Conservation (phyloP, 2,888 invertebrate species). For the Oithona nana region DNA sequence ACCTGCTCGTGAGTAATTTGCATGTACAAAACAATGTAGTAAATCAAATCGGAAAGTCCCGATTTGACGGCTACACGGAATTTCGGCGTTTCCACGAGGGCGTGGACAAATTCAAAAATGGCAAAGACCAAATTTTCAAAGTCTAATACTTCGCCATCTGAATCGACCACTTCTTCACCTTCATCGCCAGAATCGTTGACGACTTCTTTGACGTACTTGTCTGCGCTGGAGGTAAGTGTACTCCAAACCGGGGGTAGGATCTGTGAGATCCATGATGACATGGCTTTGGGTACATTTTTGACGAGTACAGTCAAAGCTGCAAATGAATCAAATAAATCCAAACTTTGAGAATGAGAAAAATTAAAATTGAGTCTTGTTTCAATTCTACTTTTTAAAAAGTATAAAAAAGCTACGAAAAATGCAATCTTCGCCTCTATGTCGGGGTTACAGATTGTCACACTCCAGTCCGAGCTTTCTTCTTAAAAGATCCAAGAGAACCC, state of each 20-base stretch:
- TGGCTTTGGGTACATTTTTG: slow-evolving; percentile 40
- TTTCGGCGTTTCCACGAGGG: slow-evolving; percentile 34
- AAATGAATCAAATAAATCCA: slow-evolving; percentile 19
- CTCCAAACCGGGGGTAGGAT: slow-evolving; percentile 46
- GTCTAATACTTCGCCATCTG: slow-evolving; percentile 42
- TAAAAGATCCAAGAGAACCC: neutral
- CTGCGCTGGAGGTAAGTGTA: slow-evolving; percentile 42
- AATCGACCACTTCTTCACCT: slow-evolving; percentile 39
- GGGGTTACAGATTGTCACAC: neutral
- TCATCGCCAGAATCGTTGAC: slow-evolving; percentile 35
- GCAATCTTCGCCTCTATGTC: neutral
- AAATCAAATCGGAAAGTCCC: slow-evolving; percentile 42
- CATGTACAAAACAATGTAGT: slow-evolving; percentile 45
- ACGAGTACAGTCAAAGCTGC: slow-evolving; percentile 40
- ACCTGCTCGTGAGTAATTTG: slow-evolving; percentile 48
- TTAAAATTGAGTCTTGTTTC: too few species aligned
- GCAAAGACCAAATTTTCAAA: slow-evolving; percentile 44
- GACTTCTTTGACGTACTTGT: slow-evolving; percentile 41
- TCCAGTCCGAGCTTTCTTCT: neutral
- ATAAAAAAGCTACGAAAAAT: neutral
- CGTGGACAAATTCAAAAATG: slow-evolving; percentile 45
- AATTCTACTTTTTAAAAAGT: too few species aligned
- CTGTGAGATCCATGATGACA: slow-evolving; percentile 39
- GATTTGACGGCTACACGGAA: slow-evolving; percentile 33
- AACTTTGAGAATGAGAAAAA: too few species aligned